Evolutionary conservation across 2,797 vertebrate species (phyloP).

Genomic region (Odontamblyopus lacepedii): DNA sequence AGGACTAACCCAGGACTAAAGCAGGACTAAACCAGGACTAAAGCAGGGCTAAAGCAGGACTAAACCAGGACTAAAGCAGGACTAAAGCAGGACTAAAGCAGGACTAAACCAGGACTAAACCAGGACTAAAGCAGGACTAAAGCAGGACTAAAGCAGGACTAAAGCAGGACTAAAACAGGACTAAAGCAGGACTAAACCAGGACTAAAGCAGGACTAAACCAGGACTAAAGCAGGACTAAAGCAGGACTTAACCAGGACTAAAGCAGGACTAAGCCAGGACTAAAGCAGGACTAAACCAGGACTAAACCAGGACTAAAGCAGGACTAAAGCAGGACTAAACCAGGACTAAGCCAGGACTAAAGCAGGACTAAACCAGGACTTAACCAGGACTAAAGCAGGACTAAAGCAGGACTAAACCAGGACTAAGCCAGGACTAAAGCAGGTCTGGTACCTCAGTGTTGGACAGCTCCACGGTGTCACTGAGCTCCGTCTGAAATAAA

Average conservation of each 20-base stretch:
- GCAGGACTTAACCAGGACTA: not conserved
- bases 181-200: not conserved
- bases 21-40: not conserved
- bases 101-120: not conserved
- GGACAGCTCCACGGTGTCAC: constrained; percentile 88
- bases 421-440: not conserved
- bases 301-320: not conserved
- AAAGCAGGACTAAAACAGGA: not conserved
- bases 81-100: too few species aligned
- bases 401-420: not conserved
- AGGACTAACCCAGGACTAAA: not conserved
- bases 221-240: not conserved
- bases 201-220: not conserved
- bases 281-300: not conserved
- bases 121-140: not conserved
- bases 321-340: not conserved
- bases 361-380: not conserved
- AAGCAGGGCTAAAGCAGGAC: too few species aligned
- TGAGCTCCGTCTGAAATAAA: constrained; percentile 86
- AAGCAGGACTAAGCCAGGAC: not conserved
- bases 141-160: not conserved
- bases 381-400: not conserved
- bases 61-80: not conserved
- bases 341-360: not conserved
- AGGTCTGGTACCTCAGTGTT: constrained; percentile 85